Evolutionary conservation across 2,888 invertebrate species (phyloP), one percentile per base, ranked within the genome.

Genomic region (Mycogona germanica): DNA sequence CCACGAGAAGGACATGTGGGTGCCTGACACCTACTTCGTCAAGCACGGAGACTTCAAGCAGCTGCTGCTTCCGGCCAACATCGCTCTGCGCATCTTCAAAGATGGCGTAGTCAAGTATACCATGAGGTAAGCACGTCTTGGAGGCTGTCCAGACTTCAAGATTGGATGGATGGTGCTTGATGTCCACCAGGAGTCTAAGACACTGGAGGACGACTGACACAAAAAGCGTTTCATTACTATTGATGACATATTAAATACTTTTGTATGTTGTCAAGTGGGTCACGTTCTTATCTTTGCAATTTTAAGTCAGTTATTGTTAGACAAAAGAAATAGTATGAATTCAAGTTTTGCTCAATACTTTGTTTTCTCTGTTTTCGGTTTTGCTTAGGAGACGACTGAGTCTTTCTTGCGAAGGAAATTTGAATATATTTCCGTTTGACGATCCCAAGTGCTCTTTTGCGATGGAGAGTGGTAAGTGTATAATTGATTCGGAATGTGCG

Each of bases 41-140:
- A 91, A 91, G 85, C 91, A 92, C 73, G 92, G 92, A 60, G 91
- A 92, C 74, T 92, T 91, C 74, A 89, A 91, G 78, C 87, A 88
- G 72, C 88, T 88, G 61, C 81, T 89, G 70, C 87, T 87, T 72
- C 89, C 89, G 63, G 84, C 88, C 75, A 88, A 91, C 76, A 89
- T 92, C 67, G 87, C 91, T 62, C 79, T 92, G 69, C 79, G 89
- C 69, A 88, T 92, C 68, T 89, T 83, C 72, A 81, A 87, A 67
- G 89, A 91, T 71, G 92, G 92, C 70, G 89, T 88, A 68, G 88
- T 92, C 73, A 85, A 84, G 76, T 91, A 91, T 75, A 81, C 88
- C 71, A 89, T 89, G 85, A 81, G 63, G 61, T 62, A 59, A 46
- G n/a, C n/a, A n/a, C 35, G 35, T 14, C 35, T 9, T 35, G 35